These are phyloP conservation scores for Variabilichromis moorii DNA, from an alignment of 2,113 vertebrate species.

Conservation along the genomic window DNA sequence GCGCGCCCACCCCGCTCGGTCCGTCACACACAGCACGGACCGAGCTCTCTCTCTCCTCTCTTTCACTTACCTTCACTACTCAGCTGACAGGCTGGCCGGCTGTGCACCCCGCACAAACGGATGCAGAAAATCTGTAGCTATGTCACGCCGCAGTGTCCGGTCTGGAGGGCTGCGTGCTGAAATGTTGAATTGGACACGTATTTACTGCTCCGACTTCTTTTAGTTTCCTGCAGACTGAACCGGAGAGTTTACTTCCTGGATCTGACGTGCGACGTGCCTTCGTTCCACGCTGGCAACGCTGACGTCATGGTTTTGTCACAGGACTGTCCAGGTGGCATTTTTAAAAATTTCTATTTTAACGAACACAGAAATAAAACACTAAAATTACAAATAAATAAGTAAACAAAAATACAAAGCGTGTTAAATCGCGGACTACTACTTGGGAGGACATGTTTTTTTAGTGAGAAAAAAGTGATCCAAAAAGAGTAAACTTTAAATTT, in stretches of 20 bases:
- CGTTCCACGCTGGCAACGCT: constrained; percentile 57
- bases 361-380: neutral
- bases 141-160: neutral
- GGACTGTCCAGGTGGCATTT: neutral
- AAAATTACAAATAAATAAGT: neutral
- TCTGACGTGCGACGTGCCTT: constrained; percentile 3
- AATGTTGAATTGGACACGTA: neutral
- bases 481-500: neutral
- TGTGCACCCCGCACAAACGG: neutral
- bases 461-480: neutral
- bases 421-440: neutral
- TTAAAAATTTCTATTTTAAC: neutral
- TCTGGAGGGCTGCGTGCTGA: neutral
- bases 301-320: constrained; percentile 22
- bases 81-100: neutral
- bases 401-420: neutral
- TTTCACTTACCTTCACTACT: neutral
- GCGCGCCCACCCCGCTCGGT: neutral
- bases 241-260: constrained; percentile 48
- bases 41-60: neutral
- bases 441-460: neutral
- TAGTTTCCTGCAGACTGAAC: neutral
- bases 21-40: neutral
- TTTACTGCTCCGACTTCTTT: neutral
- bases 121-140: too few species aligned